These are phyloP conservation scores for Typhlichthys eigenmanni DNA, from an alignment of 2,797 vertebrate genomes.

Conservation along the genomic window DNA sequence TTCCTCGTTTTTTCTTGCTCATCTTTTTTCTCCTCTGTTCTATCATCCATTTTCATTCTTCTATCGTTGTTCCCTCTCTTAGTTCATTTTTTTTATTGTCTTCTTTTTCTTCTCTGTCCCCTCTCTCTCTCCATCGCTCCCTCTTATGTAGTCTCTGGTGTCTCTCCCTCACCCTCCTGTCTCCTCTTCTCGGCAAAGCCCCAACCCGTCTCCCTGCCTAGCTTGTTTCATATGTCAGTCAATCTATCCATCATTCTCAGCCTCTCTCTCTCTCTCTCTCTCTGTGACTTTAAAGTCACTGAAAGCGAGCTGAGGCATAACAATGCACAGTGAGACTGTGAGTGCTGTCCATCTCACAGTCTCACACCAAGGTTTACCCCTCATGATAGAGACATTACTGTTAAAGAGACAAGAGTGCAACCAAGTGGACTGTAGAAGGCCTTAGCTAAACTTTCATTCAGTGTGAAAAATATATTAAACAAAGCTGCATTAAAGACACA, in stretches of 20 bases:
- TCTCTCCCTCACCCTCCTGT: background rate
- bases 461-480: too few relatives aligned
- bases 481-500: too few relatives aligned
- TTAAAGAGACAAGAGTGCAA: too few relatives aligned
- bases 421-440: too few relatives aligned
- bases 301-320: too few relatives aligned
- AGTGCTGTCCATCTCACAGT: too few relatives aligned
- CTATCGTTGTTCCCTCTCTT: background rate
- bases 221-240: too few relatives aligned
- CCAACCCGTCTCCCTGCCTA: background rate
- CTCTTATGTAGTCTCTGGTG: background rate
- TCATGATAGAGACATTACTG: too few relatives aligned
- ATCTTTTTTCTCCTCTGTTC: conserved; percentile 2
- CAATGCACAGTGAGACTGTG: too few relatives aligned
- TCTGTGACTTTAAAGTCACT: conserved; percentile 1
- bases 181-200: background rate
- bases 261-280: background rate
- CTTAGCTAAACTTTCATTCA: too few relatives aligned
- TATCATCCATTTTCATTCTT: background rate
- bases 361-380: too few relatives aligned
- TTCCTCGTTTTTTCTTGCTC: conserved; percentile 16
- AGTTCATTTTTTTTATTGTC: too few relatives aligned
- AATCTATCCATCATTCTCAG: background rate
- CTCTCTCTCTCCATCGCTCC: background rate
- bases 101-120: conserved; percentile 12